Percentiles rank a stretch among this genome's conserved stretches.
phyloP scores from a whole-genome alignment of 2,888 invertebrate genomes.

The Parnassius orleans region DNA sequence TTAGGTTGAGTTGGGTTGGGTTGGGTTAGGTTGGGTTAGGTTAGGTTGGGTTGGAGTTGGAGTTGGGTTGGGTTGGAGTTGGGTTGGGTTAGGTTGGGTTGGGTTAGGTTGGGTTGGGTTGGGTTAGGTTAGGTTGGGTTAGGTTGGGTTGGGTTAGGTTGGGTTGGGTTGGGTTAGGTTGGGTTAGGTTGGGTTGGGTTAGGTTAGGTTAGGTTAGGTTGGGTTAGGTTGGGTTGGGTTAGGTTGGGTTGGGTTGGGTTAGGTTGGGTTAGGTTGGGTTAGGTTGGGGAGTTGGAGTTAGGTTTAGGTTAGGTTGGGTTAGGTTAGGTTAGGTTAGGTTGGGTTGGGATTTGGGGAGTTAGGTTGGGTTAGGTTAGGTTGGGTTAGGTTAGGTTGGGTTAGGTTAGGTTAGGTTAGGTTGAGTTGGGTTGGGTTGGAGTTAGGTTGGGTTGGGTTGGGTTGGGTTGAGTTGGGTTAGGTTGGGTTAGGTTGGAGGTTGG shows the following conservation, averaged over 20 bases:
- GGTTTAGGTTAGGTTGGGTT: too few relatives aligned
- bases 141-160: conserved; percentile 30
- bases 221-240: conserved; percentile 21
- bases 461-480: too few relatives aligned
- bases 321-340: conserved; percentile 16
- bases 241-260: too few relatives aligned
- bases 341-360: neutral
- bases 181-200: conserved; percentile 26
- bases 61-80: conserved; percentile 28
- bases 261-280: conserved; percentile 11
- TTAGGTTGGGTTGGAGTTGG: too few relatives aligned
- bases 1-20: conserved; percentile 30
- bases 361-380: too few relatives aligned
- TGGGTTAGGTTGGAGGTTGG: too few relatives aligned
- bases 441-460: too few relatives aligned
- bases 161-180: conserved; percentile 20
- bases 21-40: conserved; percentile 11
- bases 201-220: conserved; percentile 27
- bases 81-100: conserved; percentile 11
- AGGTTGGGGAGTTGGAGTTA: too few relatives aligned
- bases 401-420: too few relatives aligned
- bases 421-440: too few relatives aligned
- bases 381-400: too few relatives aligned
- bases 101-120: conserved; percentile 27
- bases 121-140: conserved; percentile 29